Conservation (phyloP, 2,113 vertebrate genomes). For the Cairina moschata region DNA sequence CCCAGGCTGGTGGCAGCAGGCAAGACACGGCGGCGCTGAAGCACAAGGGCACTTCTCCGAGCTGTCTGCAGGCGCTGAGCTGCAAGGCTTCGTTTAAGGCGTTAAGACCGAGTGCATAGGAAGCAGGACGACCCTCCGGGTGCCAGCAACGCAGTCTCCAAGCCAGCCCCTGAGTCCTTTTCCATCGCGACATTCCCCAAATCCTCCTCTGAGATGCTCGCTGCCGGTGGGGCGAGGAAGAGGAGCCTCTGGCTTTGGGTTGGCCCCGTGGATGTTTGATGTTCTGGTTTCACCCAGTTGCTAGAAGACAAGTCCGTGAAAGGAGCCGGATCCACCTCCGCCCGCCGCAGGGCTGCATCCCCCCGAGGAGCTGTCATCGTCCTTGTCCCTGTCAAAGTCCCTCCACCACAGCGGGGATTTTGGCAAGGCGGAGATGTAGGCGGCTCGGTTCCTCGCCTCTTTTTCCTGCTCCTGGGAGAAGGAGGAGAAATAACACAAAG, state of each 20-base stretch:
- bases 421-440: conserved; percentile 77
- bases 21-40: neutral
- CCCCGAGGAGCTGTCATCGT: conserved; percentile 74
- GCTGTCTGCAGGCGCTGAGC: neutral
- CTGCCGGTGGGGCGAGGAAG: neutral
- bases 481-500: neutral
- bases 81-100: conserved; percentile 54
- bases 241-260: neutral
- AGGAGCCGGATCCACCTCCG: conserved; percentile 65
- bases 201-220: neutral
- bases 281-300: neutral
- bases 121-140: neutral
- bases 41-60: conserved; percentile 53
- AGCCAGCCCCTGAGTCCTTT: conserved; percentile 2
- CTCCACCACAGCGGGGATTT: conserved; percentile 79
- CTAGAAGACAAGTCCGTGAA: conserved; percentile 81
- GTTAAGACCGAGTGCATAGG: conserved; percentile 59
- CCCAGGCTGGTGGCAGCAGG: neutral
- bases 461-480: conserved; percentile 82
- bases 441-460: conserved; percentile 77
- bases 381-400: conserved; percentile 80
- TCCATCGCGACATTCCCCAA: neutral
- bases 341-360: conserved; percentile 72
- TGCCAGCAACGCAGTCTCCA: neutral
- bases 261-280: neutral